Percentiles rank a stretch among this genome's conserved stretches.
These are phyloP conservation scores for Gobiocypris rarus DNA, from an alignment of 2,113 vertebrate genomes.

Conservation along the genomic window DNA sequence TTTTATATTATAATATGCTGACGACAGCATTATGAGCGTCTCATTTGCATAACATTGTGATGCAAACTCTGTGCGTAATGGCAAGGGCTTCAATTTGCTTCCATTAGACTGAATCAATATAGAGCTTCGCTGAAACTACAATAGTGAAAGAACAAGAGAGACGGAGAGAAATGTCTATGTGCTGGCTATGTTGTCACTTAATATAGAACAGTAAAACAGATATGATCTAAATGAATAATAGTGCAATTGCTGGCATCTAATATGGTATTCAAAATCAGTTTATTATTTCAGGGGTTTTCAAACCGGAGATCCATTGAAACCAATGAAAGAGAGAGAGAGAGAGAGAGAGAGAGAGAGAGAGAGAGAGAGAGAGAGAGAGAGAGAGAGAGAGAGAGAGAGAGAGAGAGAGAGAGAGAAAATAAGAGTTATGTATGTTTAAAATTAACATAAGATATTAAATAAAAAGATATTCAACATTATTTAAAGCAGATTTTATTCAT, in stretches of 20 bases:
- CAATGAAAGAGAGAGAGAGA: too few species aligned
- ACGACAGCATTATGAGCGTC: neutral
- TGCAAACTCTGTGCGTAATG: neutral
- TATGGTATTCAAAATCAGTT: neutral
- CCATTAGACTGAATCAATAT: slow-evolving; percentile 51
- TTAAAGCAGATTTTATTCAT: too few species aligned
- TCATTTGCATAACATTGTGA: slow-evolving; percentile 21
- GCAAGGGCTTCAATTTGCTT: slow-evolving; percentile 5
- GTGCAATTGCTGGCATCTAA: neutral
- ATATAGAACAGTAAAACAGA: neutral
- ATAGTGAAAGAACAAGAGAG: neutral
- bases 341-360: too few species aligned
- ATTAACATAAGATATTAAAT: neutral
- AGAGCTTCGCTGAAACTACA: neutral
- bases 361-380: too few species aligned
- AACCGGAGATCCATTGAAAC: neutral
- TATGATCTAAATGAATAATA: neutral
- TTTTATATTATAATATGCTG: too few species aligned
- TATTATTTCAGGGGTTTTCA: neutral
- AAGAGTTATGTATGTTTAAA: neutral
- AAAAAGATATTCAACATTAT: too few species aligned
- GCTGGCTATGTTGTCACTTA: neutral
- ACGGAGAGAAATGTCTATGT: neutral
- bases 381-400: too few species aligned
- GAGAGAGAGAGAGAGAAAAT: too few species aligned